Evolutionary conservation across 1,140 invertebrate genomes (phyloP), one percentile per base, ranked within the genome.

Genomic region (Acromyrmex echinatior): DNA sequence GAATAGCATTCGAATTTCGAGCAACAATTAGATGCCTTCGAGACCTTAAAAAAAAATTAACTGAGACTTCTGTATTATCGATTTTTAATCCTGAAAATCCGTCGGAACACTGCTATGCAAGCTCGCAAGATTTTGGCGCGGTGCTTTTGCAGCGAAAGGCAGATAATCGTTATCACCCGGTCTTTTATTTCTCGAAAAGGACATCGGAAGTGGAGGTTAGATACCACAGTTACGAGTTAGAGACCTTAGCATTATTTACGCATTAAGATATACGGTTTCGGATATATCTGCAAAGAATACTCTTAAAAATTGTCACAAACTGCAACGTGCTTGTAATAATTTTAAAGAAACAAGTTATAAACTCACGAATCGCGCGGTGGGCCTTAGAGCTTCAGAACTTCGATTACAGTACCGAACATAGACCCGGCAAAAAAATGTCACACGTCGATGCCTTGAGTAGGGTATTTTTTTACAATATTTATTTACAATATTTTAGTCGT

Each of bases 181-280:
- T 49, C 49, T 70, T 49, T 70, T 25, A 70, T 25, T 70, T 45
- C 16, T 70, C 10, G 0, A 70, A 70, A 25, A n/a, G n/a, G 18
- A 21, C 39, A 0, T n/a, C 66, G 9, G n/a, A 70, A 6, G 31
- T n/a, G 1, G 39, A 39, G 2, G 1, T 10, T 3, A n/a, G 39
- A 2, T 70, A 70, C 14, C n/a, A 70, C n/a, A 70, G 5, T 6
- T 70, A 70, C n/a, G 10, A 70, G 3, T 10, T 70, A 6, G 39
- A 70, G 9, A 68, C n/a, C 0, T 45, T 70, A 49, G 66, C 3
- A 70, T 49, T 12, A 70, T 66, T n/a, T 70, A 70, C 31, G 66
- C 66, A 2, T 2, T 70, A 1, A 49, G 4, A 2, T 21, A 21
- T 21, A 21, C 66, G 66, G 0, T 70, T 70, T 45, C 66, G 39